Conservation (phyloP, 2,797 vertebrate species). For the Alca torda region DNA sequence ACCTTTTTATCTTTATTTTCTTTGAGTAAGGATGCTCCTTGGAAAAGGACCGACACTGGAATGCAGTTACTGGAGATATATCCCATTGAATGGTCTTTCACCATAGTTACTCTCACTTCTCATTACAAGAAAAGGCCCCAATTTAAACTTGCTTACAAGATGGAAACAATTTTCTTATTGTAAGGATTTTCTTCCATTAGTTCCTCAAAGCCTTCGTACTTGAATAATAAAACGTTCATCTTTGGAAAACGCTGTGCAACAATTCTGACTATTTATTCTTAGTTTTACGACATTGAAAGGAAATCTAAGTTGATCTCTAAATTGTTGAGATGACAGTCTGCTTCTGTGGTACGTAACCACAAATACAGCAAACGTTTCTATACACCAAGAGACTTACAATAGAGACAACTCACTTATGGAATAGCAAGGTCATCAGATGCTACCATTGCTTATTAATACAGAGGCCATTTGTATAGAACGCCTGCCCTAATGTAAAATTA, state of each 20-base stretch:
- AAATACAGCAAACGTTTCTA: neutral
- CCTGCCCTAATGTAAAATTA: neutral
- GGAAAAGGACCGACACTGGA: neutral
- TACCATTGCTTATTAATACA: neutral
- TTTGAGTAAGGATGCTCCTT: neutral
- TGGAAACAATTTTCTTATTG: neutral
- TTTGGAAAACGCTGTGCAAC: neutral
- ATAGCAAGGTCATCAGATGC: neutral
- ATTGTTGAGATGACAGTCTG: neutral
- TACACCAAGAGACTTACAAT: neutral
- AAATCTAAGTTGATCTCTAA: neutral
- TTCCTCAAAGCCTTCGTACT: neutral
- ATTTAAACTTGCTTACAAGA: neutral
- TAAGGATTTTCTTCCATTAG: neutral
- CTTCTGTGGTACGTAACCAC: neutral
- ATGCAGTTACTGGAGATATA: neutral
- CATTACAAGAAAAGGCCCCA: neutral
- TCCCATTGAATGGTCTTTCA: neutral
- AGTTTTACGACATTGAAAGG: neutral
- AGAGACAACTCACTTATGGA: neutral
- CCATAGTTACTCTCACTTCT: neutral
- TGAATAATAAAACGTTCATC: neutral
- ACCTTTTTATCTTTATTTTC: neutral
- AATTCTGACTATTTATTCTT: neutral
- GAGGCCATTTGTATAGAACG: neutral